These are phyloP conservation scores for Popillia japonica DNA, from an alignment of 1,140 invertebrate species.

Conservation along the genomic window DNA sequence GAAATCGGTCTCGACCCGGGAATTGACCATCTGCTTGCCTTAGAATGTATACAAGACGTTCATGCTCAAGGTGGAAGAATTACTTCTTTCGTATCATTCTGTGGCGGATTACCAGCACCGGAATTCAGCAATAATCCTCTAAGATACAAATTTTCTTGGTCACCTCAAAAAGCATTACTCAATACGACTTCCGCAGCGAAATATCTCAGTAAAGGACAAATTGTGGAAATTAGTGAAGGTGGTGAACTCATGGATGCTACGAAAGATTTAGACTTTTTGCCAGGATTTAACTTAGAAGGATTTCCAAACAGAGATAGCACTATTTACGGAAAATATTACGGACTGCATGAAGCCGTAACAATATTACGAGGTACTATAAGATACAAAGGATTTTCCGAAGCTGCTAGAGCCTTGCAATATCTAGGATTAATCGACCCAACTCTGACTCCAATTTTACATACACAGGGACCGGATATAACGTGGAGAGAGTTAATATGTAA, in stretches of 20 bases:
- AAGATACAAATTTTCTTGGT: conserved; percentile 99
- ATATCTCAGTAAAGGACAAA: conserved; percentile 82
- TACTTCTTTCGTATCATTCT: conserved; percentile 96
- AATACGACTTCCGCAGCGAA: conserved; percentile 90
- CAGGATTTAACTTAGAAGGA: conserved; percentile 96
- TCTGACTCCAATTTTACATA: conserved; percentile 88
- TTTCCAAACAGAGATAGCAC: conserved; percentile 97
- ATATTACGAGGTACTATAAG: conserved; percentile 88
- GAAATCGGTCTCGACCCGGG: conserved; percentile 97
- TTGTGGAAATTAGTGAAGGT: conserved; percentile 89
- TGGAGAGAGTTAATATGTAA: conserved; percentile 93
- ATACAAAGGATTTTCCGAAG: conserved; percentile 83
- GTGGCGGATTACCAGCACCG: conserved; percentile 95
- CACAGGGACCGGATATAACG: conserved; percentile 93
- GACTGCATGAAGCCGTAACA: conserved; percentile 84
- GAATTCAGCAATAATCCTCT: conserved; percentile 94
- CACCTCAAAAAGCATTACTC: conserved; percentile 86
- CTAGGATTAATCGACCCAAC: conserved; percentile 89
- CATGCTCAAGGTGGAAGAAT: conserved; percentile 71
- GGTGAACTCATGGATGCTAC: conserved; percentile 86
- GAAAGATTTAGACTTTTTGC: conserved; percentile 86
- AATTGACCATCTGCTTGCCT: conserved; percentile 95
- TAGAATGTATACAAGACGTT: conserved; percentile 89
- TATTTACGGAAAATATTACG: conserved; percentile 87
- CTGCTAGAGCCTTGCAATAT: conserved; percentile 83